Evolutionary conservation across 30 jellyfish, hydroid and myxozoan species (phyloP).

Genomic region (Turritopsis dohrnii): DNA sequence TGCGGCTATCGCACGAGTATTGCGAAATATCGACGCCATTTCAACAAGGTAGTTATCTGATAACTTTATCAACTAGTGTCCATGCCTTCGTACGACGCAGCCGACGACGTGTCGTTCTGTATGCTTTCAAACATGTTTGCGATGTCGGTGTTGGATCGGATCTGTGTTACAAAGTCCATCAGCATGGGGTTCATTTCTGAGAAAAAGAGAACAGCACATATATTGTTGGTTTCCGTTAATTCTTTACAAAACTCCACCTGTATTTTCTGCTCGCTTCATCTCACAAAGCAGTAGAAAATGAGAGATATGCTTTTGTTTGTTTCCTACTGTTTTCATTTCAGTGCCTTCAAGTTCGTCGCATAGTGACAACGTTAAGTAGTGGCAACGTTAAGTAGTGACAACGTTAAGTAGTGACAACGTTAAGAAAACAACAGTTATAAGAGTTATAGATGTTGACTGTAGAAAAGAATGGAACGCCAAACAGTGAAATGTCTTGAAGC

Average conservation of each 20-base stretch:
- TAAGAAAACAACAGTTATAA: no score
- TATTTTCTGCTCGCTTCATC: no score
- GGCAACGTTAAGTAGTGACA: no score
- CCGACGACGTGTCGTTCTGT: constrained; percentile 69
- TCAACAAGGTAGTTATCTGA: not conserved
- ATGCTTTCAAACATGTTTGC: constrained; percentile 66
- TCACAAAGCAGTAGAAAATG: not conserved
- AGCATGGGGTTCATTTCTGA: constrained; percentile 71
- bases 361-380: no score
- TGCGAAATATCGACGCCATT: constrained; percentile 46
- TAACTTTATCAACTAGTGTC: constrained; percentile 10
- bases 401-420: no score
- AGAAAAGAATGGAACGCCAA: no score
- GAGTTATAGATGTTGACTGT: no score
- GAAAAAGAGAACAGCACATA: not conserved
- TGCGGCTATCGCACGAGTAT: constrained; percentile 62
- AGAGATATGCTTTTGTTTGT: not conserved
- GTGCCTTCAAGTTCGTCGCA: no score
- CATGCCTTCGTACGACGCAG: constrained; percentile 19
- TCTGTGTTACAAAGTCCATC: constrained; percentile 64
- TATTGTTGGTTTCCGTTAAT: not conserved
- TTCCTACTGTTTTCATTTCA: no score
- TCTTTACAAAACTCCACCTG: not conserved
- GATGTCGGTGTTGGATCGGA: constrained; percentile 61
- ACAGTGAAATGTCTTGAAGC: no score